Base-by-base conservation (phyloP, 2,113 vertebrate species). In the Xenopus laevis region DNA sequence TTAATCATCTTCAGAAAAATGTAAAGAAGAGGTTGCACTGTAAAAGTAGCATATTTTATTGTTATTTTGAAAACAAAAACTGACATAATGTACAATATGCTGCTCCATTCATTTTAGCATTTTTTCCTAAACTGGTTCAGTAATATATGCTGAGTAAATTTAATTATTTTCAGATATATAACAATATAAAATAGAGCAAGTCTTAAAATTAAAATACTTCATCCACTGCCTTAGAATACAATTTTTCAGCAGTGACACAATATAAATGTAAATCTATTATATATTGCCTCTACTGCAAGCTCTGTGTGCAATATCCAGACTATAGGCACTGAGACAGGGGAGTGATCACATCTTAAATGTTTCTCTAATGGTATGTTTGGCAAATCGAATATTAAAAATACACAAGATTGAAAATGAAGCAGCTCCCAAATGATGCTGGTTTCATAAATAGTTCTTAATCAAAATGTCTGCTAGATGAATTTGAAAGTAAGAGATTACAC, bases 341-440 rank as follows among this genome's bases (percentile, higher is more conserved):
- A 84, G 74, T 67, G 82, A 84, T 83, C 79, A 79, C 78, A 72
- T 81, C 79, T 80, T 81, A 87, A 86, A 83, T 78, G 84, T 82
- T 83, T 74, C 71, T 84, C 82, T 82, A 81, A 83, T 84, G 83
- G 82, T 62, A 71, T 9, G 17, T 80, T 78, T 83, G 61, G 78
- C 76, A 84, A 71, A 82, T 86, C 71, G 80, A 82, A 84, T 79
- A 80, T 79, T 82, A 80, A 87, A 82, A 83, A 84, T 30, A 18
- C 60, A 83, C 69, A 79, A 80, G 21, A 80, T 16, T 65, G 53
- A 79, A 74, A 79, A 85, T 79, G 52, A n/a, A 77, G 50, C 57
- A 76, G 65, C 52, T 13, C 69, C 78, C 71, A 58, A 70, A 71
- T 23, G 68, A 69, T 65, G 71, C 67, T 61, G 7, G 27, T 66